Base-by-base conservation (phyloP, 2,797 vertebrate genomes). In the Danio tinwini region DNA sequence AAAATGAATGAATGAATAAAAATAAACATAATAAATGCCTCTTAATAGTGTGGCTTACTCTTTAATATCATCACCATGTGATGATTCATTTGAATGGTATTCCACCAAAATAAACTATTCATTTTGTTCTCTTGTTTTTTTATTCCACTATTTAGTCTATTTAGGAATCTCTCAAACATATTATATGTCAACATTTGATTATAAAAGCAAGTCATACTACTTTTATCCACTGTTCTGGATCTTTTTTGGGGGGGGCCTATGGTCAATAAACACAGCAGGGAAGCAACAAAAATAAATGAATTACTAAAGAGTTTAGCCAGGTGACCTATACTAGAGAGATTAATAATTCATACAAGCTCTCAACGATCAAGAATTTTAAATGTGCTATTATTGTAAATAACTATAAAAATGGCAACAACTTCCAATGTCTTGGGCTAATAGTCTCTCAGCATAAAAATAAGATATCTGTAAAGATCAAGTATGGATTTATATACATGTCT, bases 261-360 rank as follows among this genome's bases (percentile, higher is more conserved):
- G 61, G 59, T 82, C 72, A 83, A 76, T 72, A 76, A 80, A 81
- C 52, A 80, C 58, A 80, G 42, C 59, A 37, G 50, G 69, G 50
- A 72, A 56, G 67, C 67, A 62, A 71, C 52, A 17, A 70, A 29
- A 78, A 62, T 52, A 44, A 87, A 86, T 85, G 42, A 88, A 86
- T 78, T 61, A 87, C 87, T 80, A 81, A 84, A 29, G 87, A 84
- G 84, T 86, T 75, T 75, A 88, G 83, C 73, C 83, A 82, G 85
- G 81, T 78, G 89, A 88, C 89, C 89, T 82, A 91, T 83, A 90
- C 88, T 83, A 67, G 53, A 76, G 45, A 74, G 85, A 87, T 91
- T 83, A 90, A 74, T 82, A 6, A 59, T 7, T 65, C 4, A 21
- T 86, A 87, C 84, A 83, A 82, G 84, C 77, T 70, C 21, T 21